Evolutionary conservation across 1,140 invertebrate species (phyloP).

Genomic region (Harpegnathos saltator): DNA sequence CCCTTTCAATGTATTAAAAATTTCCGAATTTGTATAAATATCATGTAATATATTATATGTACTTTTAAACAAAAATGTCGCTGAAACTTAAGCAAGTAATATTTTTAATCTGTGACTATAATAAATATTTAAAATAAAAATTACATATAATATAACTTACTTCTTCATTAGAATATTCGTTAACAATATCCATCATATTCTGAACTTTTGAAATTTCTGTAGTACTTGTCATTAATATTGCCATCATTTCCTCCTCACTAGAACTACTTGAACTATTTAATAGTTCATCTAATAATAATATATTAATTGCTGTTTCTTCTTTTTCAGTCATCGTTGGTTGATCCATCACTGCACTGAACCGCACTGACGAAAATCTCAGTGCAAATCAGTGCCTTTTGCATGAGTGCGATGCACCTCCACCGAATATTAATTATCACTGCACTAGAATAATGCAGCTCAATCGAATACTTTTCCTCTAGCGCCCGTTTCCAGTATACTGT

Average conservation of each 20-base stretch:
- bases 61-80: neutral
- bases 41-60: constrained; percentile 6
- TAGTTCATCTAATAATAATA: neutral
- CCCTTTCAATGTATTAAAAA: neutral
- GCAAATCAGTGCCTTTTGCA: neutral
- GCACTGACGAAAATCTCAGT: neutral
- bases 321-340: too few species aligned
- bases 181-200: neutral
- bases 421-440: neutral
- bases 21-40: neutral
- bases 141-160: neutral
- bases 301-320: neutral
- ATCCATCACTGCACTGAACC: neutral
- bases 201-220: neutral
- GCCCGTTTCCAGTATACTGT: too few species aligned
- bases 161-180: neutral
- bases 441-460: neutral
- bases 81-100: constrained; percentile 6
- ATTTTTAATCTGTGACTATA: neutral
- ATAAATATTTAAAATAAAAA: neutral
- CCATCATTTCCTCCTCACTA: neutral
- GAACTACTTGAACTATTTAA: constrained; percentile 1
- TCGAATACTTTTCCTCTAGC: neutral
- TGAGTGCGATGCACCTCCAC: neutral
- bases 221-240: neutral